Evolutionary conservation across 2,797 vertebrate species (phyloP), one percentile per base, ranked within the genome.

Genomic region (Pseudomugil gertrudae): DNA sequence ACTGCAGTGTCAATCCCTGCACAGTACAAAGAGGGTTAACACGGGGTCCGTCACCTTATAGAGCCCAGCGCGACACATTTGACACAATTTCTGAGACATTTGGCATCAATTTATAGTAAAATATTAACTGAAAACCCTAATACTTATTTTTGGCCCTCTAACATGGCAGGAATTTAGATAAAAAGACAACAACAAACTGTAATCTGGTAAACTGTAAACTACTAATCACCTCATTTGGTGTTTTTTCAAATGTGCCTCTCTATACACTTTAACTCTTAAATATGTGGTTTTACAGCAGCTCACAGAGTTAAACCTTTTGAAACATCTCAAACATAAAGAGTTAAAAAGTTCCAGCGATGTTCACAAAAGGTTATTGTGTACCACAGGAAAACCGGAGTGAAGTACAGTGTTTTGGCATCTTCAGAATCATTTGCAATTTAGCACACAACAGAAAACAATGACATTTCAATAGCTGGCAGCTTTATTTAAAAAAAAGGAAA

Each of bases 391-490:
- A 55, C 21, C 43, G 17, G 47, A 57, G 69, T n/a, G 11, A 6
- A 43, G 4, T 63, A 63, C 55, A 56, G 0, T 48, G 53, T 64
- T 36, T 35, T 64, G 62, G 40, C 32, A 48, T 71, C 52, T 63
- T 66, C 23, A 65, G 47, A 72, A 80, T 68, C 55, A 63, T 55
- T 56, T 63, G 58, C 47, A 56, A 66, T 78, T 56, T 48, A 40
- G 69, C 64, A 45, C 61, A 51, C 7, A 58, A 67, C 57, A 66
- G 50, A 70, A 64, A 59, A 63, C 56, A 35, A 38, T 47, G 63
- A 76, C 58, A 62, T 45, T 38, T 74, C 52, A 64, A 3, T 27
- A 17, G 36, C 38, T 62, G 62, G 66, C 57, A 72, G 0, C 24
- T 67, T 76, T 48, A 21, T 50, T 14, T n/a, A n/a, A 15, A 62